Percentiles rank a stretch among this genome's conserved stretches.
phyloP scores from a whole-genome alignment of 2,888 invertebrate species.

The Pammene aurita region DNA sequence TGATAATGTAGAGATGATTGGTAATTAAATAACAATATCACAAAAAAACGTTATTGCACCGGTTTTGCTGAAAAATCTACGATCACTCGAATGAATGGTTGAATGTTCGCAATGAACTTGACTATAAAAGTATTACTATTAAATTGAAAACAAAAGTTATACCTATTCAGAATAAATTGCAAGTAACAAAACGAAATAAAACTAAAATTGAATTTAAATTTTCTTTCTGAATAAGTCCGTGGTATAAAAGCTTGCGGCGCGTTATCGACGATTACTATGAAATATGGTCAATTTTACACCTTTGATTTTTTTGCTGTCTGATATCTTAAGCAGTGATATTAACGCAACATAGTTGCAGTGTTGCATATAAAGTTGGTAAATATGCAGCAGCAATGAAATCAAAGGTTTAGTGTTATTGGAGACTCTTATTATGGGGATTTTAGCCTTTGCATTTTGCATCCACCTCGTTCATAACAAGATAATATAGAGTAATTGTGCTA shows the following conservation, averaged over 20 bases:
- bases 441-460: slow-evolving; percentile 44
- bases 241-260: slow-evolving; percentile 56
- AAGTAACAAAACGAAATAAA: too few relatives aligned
- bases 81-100: too few relatives aligned
- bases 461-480: neutral
- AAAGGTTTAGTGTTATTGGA: slow-evolving; percentile 68
- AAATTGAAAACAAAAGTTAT: too few relatives aligned
- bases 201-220: neutral
- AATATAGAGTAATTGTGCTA: too few relatives aligned
- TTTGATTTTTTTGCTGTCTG: slow-evolving; percentile 59
- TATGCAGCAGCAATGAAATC: slow-evolving; percentile 67
- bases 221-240: neutral
- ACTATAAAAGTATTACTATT: too few relatives aligned
- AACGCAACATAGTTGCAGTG: slow-evolving; percentile 64
- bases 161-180: too few relatives aligned
- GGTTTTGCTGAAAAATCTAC: too few relatives aligned
- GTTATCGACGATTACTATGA: slow-evolving; percentile 61
- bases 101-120: too few relatives aligned
- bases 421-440: slow-evolving; percentile 56
- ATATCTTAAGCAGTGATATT: slow-evolving; percentile 67
- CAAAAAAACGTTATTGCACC: too few relatives aligned
- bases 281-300: slow-evolving; percentile 65
- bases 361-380: slow-evolving; percentile 57
- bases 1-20: too few relatives aligned
- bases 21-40: too few relatives aligned